phyloP scores from a whole-genome alignment of 2,888 invertebrate species.

The Trachelus troglodyta region DNA sequence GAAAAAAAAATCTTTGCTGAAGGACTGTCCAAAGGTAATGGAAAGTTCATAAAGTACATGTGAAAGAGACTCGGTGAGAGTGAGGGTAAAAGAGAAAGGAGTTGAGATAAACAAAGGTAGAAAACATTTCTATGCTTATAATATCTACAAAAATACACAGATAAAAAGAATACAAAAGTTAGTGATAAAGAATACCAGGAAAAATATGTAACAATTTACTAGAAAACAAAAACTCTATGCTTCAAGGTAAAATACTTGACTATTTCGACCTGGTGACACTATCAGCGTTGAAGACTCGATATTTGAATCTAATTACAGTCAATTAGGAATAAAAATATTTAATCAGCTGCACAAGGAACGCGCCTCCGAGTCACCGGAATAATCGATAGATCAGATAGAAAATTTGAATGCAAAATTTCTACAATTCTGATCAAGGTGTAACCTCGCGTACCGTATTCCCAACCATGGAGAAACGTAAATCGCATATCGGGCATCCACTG shows the following conservation, averaged over 20 bases:
- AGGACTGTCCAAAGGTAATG: background rate
- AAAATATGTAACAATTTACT: background rate
- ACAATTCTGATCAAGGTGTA: background rate
- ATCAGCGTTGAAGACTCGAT: background rate
- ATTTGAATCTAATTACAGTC: background rate
- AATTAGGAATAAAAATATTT: background rate
- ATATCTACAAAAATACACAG: background rate
- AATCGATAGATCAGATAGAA: background rate
- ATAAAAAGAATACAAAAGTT: background rate
- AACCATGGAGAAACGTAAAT: background rate
- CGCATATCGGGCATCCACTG: background rate
- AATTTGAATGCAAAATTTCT: background rate
- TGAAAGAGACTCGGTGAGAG: slow-evolving; percentile 14
- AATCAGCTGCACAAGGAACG: background rate
- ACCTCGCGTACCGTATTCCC: background rate
- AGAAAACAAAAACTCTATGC: background rate
- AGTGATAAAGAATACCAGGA: background rate
- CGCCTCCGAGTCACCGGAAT: background rate
- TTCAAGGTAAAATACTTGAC: background rate
- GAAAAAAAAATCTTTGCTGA: background rate
- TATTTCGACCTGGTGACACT: background rate
- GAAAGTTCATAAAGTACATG: background rate
- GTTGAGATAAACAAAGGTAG: slow-evolving; percentile 16
- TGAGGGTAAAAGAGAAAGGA: slow-evolving; percentile 12
- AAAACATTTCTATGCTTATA: background rate